Conservation (phyloP, 2,888 invertebrate genomes). For the Lymantria dispar region DNA sequence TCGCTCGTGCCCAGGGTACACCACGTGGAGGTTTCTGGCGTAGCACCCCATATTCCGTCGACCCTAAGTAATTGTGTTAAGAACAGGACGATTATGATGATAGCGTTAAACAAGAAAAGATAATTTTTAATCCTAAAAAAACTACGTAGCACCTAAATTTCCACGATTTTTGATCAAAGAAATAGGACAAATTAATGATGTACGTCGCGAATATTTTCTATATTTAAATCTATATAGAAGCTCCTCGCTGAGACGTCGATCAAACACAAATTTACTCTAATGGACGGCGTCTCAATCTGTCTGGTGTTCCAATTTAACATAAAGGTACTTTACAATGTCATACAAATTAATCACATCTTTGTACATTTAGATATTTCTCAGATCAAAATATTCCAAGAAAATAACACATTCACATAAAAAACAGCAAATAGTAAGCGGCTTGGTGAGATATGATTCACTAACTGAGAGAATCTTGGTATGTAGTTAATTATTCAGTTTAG, state of each 20-base stretch:
- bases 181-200: not conserved
- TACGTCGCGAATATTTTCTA: not conserved
- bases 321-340: not conserved
- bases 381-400: not conserved
- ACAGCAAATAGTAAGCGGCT: not conserved
- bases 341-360: not conserved
- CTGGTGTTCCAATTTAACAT: not conserved
- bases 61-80: too few species aligned
- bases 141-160: too few species aligned
- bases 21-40: too few species aligned
- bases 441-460: not conserved
- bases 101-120: too few species aligned
- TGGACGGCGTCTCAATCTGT: not conserved
- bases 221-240: not conserved
- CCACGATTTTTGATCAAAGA: too few species aligned
- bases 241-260: not conserved
- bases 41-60: too few species aligned
- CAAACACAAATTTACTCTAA: not conserved
- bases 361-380: not conserved
- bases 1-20: too few species aligned
- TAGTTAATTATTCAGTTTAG: not conserved
- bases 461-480: not conserved
- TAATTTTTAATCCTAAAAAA: too few species aligned
- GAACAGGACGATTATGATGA: too few species aligned
- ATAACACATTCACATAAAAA: not conserved